Evolutionary conservation across 2,888 invertebrate species (phyloP).

Genomic region (Stictocephala bisonia): DNA sequence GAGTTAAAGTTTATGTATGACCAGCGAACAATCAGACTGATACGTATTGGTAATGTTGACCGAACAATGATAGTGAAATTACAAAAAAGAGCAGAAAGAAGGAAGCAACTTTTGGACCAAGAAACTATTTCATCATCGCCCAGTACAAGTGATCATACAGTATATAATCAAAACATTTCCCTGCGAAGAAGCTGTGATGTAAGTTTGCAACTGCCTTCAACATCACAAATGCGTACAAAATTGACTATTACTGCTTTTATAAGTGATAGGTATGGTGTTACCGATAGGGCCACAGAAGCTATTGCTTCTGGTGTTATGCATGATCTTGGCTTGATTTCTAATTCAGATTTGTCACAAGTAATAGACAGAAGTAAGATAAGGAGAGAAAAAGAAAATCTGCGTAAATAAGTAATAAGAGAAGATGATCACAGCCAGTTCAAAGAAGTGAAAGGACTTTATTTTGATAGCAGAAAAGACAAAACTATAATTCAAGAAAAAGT

Average conservation of each 20-base stretch:
- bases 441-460: constrained; percentile 42
- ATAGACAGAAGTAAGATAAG: constrained; percentile 42
- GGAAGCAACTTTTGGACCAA: neutral
- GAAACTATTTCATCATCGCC: neutral
- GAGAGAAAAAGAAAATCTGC: constrained; percentile 42
- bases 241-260: constrained; percentile 20
- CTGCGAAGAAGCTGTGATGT: no score
- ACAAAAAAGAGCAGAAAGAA: no score
- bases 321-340: constrained; percentile 38
- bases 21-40: neutral
- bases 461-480: constrained; percentile 44
- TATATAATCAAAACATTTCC: no score
- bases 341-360: constrained; percentile 10
- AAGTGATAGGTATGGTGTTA: constrained; percentile 39
- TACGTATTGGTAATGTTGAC: neutral
- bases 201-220: no score
- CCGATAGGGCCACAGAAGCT: constrained; percentile 44
- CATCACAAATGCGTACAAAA: constrained; percentile 29
- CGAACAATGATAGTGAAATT: no score
- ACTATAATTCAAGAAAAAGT: constrained; percentile 35
- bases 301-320: constrained; percentile 40
- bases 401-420: no score
- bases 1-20: neutral
- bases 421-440: no score
- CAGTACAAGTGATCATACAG: no score